Percentiles rank a stretch among this genome's conserved stretches.
phyloP scores from a whole-genome alignment of 1,140 invertebrate genomes.

The Ylistrum balloti region DNA sequence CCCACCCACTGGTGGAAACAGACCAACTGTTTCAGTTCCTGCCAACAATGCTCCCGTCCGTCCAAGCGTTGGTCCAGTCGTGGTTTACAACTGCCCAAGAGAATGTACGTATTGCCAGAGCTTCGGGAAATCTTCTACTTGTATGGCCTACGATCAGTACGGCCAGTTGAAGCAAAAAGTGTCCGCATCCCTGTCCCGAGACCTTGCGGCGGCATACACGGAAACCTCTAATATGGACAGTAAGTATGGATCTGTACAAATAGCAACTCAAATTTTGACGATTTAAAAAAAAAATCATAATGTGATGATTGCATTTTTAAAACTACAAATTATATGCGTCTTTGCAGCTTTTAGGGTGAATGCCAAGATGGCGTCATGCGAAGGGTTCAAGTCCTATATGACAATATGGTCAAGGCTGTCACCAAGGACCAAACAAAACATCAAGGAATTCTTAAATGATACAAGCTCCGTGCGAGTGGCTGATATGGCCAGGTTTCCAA shows the following conservation, averaged over 20 bases:
- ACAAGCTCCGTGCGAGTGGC: not conserved
- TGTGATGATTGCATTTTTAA: too few species aligned
- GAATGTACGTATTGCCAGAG: not conserved
- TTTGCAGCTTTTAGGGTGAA: constrained; percentile 1
- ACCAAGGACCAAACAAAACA: not conserved
- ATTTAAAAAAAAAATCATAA: not conserved
- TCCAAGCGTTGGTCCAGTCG: not conserved
- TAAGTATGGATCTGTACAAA: not conserved
- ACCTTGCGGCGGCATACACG: not conserved
- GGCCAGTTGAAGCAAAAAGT: not conserved
- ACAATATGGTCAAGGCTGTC: not conserved
- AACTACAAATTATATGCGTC: too few species aligned
- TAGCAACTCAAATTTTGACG: not conserved
- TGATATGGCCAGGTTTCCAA: not conserved
- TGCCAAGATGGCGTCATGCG: not conserved
- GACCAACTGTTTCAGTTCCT: not conserved
- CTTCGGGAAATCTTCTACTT: not conserved
- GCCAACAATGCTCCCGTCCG: not conserved
- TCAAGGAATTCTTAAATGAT: not conserved
- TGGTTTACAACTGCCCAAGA: not conserved
- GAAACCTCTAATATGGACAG: not conserved
- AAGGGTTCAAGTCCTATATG: not conserved
- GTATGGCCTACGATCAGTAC: constrained; percentile 25
- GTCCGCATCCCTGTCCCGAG: not conserved
- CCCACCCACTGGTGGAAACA: too few species aligned